These are phyloP conservation scores for Callocephalon fimbriatum DNA, from an alignment of 2,113 vertebrate genomes.

Conservation along the genomic window DNA sequence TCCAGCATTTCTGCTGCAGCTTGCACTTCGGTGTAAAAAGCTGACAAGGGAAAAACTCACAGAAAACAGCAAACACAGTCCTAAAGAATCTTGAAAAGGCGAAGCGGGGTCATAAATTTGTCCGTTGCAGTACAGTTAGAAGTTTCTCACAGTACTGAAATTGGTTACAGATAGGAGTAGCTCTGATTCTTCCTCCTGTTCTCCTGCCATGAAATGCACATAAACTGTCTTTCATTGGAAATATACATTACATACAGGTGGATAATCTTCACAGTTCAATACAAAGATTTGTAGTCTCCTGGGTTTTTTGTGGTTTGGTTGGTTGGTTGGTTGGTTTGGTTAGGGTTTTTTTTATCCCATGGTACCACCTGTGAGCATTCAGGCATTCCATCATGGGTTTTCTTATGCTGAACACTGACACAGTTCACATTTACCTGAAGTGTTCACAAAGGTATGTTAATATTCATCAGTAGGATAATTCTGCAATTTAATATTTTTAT, in stretches of 20 bases:
- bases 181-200: not conserved
- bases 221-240: not conserved
- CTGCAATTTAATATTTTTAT: conserved; percentile 1
- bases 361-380: not conserved
- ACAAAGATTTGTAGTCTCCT: not conserved
- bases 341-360: not conserved
- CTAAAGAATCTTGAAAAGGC: not conserved
- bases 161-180: not conserved
- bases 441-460: not conserved
- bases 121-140: not conserved
- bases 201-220: not conserved
- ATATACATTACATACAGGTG: not conserved
- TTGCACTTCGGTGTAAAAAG: not conserved
- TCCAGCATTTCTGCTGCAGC: not conserved
- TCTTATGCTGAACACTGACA: not conserved
- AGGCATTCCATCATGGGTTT: not conserved
- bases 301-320: not conserved
- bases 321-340: not conserved
- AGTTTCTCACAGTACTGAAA: not conserved
- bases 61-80: not conserved
- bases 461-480: not conserved
- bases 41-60: not conserved
- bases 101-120: not conserved
- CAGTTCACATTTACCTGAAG: not conserved
- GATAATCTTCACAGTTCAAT: not conserved